Evolutionary conservation across 2,113 vertebrate genomes (phyloP), one percentile per base, ranked within the genome.

Genomic region (Pluvialis apricaria): DNA sequence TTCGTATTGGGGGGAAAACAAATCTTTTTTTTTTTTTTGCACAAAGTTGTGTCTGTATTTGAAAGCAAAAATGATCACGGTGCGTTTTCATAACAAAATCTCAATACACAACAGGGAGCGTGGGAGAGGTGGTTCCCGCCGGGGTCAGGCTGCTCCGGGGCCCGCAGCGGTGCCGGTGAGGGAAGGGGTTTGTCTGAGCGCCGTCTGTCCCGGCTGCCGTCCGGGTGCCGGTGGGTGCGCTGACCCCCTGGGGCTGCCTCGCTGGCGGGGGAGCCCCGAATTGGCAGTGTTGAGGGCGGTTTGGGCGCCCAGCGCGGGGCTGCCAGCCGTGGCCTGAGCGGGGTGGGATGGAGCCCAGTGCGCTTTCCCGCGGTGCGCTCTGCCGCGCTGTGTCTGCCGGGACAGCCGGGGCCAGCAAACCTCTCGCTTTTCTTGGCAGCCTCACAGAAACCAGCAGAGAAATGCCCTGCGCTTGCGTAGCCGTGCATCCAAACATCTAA

Each of bases 241-340:
- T 9, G 79, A 81, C 29, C 11, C 24, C 38, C 5, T 2, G 21
- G 25, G 8, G n/a, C 52, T 11, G 54, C 47, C 72, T 18, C 0
- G 1, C 28, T 28, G 54, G 17, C 1, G 25, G 20, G 22, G 24
- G 32, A 76, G 7, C 15, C 73, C 19, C 22, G 2, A 2, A 8
- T 4, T 13, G 0, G 0, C 0, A 0, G 54, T 1, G 5, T 3
- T 1, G 3, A 32, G 61, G 42, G 66, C 18, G 10, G 32, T 15
- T 25, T 31, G 25, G 28, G 31, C 2, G 40, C 21, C 3, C 6
- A 3, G 19, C 71, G 36, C 5, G 2, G 40, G 4, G 26, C 34
- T 32, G 60, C 29, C 0, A 19, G 49, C n/a, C 6, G 3, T 5
- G 11, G 40, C 51, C 11, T 32, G 17, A 42, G 49, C 21, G 2